Evolutionary conservation across 2,797 vertebrate genomes (phyloP).

Genomic region (Orientallactaga sibirica): DNA sequence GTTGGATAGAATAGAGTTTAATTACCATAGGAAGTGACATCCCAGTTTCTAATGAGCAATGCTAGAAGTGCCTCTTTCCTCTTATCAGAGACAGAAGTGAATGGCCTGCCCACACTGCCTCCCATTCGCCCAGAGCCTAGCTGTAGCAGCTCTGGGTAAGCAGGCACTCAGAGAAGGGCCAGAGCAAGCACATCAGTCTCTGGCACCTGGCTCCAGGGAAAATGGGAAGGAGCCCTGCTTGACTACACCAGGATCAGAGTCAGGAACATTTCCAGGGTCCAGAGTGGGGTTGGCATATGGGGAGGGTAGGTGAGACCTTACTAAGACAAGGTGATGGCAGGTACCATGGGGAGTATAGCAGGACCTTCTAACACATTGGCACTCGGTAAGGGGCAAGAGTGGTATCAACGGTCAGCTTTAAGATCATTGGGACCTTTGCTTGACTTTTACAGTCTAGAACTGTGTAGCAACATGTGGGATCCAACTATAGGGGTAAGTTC

Average conservation of each 20-base stretch:
- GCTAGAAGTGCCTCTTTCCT: background rate
- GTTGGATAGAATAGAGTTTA: background rate
- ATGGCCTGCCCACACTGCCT: background rate
- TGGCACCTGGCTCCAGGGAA: background rate
- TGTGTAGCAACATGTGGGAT: background rate
- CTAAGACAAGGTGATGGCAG: too few species aligned
- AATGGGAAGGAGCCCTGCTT: background rate
- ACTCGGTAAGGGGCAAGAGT: background rate
- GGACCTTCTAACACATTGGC: background rate
- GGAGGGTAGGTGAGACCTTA: background rate
- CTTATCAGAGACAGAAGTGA: background rate
- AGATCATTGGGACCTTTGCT: background rate
- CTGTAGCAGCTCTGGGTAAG: background rate
- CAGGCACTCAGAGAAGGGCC: background rate
- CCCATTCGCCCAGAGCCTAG: background rate
- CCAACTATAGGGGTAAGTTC: background rate
- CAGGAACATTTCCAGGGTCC: too few species aligned
- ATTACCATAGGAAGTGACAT: background rate
- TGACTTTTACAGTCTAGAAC: background rate
- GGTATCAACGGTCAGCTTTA: background rate
- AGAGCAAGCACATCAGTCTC: background rate
- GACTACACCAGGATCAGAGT: background rate
- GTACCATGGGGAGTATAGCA: background rate
- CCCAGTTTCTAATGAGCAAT: background rate
- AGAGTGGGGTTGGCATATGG: background rate